Evolutionary conservation across 2,888 invertebrate species (phyloP).

Genomic region (Tipula unca): DNA sequence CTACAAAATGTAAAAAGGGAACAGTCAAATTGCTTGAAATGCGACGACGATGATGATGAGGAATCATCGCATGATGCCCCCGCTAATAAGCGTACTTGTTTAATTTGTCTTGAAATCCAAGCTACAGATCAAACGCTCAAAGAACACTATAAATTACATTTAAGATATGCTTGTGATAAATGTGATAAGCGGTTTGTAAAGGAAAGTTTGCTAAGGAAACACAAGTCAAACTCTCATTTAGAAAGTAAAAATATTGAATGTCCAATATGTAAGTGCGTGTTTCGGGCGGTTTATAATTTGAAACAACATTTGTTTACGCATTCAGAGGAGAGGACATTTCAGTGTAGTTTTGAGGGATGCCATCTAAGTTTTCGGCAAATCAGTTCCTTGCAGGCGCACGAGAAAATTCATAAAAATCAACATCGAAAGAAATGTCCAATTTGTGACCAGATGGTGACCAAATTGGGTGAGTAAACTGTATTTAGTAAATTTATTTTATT

Average conservation of each 20-base stretch:
- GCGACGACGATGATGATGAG: background rate
- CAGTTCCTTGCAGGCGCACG: background rate
- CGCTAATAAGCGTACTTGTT: background rate
- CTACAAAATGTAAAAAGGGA: background rate
- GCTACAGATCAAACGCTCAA: background rate
- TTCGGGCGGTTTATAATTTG: background rate
- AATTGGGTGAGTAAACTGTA: background rate
- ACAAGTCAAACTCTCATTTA: background rate
- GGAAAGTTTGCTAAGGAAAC: background rate
- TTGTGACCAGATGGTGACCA: background rate
- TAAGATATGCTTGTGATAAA: background rate
- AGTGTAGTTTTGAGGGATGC: background rate
- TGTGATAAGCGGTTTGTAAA: background rate
- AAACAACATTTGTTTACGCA: slow-evolving; percentile 8
- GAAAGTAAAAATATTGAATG: slow-evolving; percentile 16
- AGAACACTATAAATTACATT: slow-evolving; percentile 2
- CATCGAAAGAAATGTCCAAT: background rate
- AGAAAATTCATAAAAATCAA: background rate
- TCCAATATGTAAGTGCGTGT: slow-evolving; percentile 14
- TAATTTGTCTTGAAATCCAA: background rate
- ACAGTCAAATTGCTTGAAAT: background rate
- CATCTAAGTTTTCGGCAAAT: background rate
- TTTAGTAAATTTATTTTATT: background rate
- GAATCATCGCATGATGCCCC: background rate
- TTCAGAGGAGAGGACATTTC: background rate